Base-by-base conservation (phyloP, 1,140 invertebrate genomes). In the Calliopsis andreniformis region DNA sequence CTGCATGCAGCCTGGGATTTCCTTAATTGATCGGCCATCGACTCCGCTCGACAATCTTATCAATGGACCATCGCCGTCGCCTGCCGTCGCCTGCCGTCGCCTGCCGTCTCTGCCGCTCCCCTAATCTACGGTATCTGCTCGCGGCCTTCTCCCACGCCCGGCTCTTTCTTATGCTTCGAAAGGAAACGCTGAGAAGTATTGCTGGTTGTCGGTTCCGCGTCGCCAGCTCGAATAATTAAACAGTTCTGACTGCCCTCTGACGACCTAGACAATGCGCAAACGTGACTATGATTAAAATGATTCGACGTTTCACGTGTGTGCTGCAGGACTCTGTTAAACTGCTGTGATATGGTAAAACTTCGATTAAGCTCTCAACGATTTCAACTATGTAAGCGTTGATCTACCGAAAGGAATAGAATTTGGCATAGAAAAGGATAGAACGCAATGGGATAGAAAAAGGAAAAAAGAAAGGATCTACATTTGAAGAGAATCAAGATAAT, bases 41-140 rank as follows among this genome's bases (percentile, higher is more conserved):
- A 49, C 67, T 61, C 3, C 32, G 7, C 55, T 58, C 35, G 47
- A 47, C 67, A 30, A 20, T 45, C 66, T 77, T 71, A 77, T 77
- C 75, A 63, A 77, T 25, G 30, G 32, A 71, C 68, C 68, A 77
- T 70, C 72, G 72, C 42, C 47, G 66, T 51, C 3, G 39, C 76
- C 59, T 56, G 59, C 62, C 69, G 64, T 73, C 64, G 58, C 62
- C 59, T 30, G 68, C 35, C 43, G 32, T 35, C 43, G 16, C 68
- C 18, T 63, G 55, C 39, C 18, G 45, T 59, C 66, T 61, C 49
- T 18, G 73, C 25, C 55, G 80, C 51, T 28, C 23, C 42, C 53
- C 85, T 39, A 39, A 83, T 86, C 82, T 85, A 86, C 70, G 49
- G 72, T 86, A 56, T 49, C 85, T 77, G 68, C 83, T 76, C 43